Conservation (phyloP, 30 jellyfish, hydroid and myxozoan species). For the Pelagia noctiluca region DNA sequence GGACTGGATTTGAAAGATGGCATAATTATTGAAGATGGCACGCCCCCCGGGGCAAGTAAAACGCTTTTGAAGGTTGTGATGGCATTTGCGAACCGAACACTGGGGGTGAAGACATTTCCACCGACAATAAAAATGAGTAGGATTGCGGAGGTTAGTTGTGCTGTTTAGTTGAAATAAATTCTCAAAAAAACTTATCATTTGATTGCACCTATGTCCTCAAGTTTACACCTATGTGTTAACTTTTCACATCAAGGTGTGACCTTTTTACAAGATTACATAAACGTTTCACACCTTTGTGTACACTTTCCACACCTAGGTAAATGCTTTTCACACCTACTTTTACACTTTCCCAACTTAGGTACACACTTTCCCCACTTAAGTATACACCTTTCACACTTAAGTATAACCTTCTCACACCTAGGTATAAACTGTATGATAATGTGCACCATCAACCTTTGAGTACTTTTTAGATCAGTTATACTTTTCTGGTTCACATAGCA, state of each 20-base stretch:
- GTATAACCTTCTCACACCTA: background rate
- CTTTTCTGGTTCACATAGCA: background rate
- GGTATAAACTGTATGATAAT: background rate
- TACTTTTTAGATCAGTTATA: background rate
- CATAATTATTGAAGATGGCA: constrained; percentile 55
- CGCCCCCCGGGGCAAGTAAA: constrained; percentile 67
- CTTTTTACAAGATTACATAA: too few species aligned
- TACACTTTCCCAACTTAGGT: background rate
- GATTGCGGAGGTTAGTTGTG: constrained; percentile 31
- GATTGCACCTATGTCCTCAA: background rate
- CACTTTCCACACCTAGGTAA: too few species aligned
- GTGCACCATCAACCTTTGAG: background rate
- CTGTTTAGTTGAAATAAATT: too few species aligned
- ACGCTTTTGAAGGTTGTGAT: constrained; percentile 26
- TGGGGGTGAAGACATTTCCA: constrained; percentile 44
- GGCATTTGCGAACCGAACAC: constrained; percentile 65
- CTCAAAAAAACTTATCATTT: background rate
- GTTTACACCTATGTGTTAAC: background rate
- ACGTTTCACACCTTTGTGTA: background rate
- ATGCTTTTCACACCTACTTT: background rate
- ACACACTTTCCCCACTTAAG: background rate
- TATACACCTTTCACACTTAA: background rate
- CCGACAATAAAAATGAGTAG: constrained; percentile 27
- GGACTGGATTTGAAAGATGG: constrained; percentile 39
- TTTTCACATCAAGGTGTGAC: background rate